Evolutionary conservation across 64 coral and sea anemone species (phyloP).

Genomic region (Montipora foliosa): DNA sequence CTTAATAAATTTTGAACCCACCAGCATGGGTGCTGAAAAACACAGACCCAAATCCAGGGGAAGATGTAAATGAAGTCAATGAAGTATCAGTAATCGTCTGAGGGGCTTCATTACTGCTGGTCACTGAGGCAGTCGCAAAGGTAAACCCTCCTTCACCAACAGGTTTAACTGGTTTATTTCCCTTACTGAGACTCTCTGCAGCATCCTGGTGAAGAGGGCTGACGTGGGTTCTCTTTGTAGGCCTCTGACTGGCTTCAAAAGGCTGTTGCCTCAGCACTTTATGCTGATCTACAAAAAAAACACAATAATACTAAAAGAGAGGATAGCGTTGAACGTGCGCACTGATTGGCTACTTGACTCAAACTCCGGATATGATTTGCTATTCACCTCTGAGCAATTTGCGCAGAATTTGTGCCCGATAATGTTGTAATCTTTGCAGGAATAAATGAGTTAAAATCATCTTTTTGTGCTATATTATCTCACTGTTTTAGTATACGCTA

Average conservation of each 20-base stretch:
- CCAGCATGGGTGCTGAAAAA: background rate
- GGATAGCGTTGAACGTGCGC: too few relatives aligned
- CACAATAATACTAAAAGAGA: too few relatives aligned
- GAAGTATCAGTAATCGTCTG: background rate
- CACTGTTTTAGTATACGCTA: too few relatives aligned
- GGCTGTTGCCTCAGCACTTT: background rate
- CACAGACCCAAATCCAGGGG: background rate
- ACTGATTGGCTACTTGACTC: too few relatives aligned
- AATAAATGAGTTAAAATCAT: too few relatives aligned
- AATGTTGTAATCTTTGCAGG: too few relatives aligned
- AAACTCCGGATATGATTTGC: too few relatives aligned
- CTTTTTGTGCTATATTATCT: too few relatives aligned
- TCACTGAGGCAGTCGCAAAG: background rate
- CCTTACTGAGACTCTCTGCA: background rate
- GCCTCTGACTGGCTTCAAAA: background rate
- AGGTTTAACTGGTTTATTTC: background rate
- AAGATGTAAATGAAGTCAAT: background rate
- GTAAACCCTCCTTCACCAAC: background rate
- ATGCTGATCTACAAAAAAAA: background rate
- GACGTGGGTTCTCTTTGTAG: constrained; percentile 20
- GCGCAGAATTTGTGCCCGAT: too few relatives aligned
- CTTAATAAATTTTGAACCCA: background rate
- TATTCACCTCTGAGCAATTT: too few relatives aligned
- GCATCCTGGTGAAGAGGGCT: constrained; percentile 27
- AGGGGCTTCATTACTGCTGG: background rate